Evolutionary conservation across 2,888 invertebrate genomes (phyloP), one percentile per base, ranked within the genome.

Genomic region (Archips xylosteana): DNA sequence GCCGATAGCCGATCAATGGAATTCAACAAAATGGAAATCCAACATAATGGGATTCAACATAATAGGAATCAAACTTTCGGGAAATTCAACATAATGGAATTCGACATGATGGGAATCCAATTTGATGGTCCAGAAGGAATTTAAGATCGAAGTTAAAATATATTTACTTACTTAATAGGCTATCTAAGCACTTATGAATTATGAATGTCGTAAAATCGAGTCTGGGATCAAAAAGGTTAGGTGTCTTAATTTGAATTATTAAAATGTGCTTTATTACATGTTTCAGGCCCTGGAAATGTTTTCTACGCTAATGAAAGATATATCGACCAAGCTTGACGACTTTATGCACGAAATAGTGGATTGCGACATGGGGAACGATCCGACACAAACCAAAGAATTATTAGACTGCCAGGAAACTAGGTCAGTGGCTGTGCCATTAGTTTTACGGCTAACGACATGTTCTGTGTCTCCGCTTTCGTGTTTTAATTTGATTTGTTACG

Each of bases 351-450:
- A 97, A 80, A 96, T 99, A 81, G 97, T 98, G 79, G 98, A 98
- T 92, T 97, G 96, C 80, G 98, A 98, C 92, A 97, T 99, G 94
- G 99, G 99, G 15, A 99, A 99, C 90, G 98, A 98, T 87, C 98
- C 98, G 45, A 96, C 97, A 84, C 97, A 98, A 80, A 99, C 99
- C 77, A 97, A 98, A 91, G 96, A 97, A 83, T 95, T 99, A 82
- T 95, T 99, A 81, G 96, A 97, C 88, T 96, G 96, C 85, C 99
- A 98, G 92, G 97, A 97, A 87, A 88, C 94, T 79, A 96, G 97
- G 89, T 97, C 85, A 94, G 80, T 77, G 54, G 47, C 54, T 59
- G 62, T 71, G 63, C 54, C 62, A 74, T 65, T 68, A 32, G 74
- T 74, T 70, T 70, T 54, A 64, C 45, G 59, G 59, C 64, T 70